These are phyloP conservation scores for Drosophila mettleri DNA, from an alignment of 2,888 invertebrate genomes.

Conservation along the genomic window DNA sequence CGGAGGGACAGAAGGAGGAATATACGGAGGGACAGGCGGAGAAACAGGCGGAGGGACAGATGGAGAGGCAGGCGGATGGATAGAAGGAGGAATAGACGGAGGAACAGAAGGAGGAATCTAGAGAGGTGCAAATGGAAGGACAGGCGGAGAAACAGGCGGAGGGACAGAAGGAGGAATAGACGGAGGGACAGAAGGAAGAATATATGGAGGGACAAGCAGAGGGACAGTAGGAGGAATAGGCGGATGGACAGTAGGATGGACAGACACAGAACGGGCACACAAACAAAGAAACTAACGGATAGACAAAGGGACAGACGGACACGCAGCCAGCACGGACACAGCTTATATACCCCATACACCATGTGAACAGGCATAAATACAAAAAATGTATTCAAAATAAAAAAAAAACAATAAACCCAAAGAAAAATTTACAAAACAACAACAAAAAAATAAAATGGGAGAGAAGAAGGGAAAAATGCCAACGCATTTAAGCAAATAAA, in stretches of 20 bases:
- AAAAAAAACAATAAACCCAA: slow-evolving; percentile 9
- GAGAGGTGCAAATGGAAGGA: too few species aligned
- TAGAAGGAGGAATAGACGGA: neutral
- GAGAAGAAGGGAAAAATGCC: slow-evolving; percentile 8
- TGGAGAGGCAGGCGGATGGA: neutral
- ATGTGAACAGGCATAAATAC: neutral
- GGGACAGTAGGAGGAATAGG: neutral
- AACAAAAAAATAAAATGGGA: neutral
- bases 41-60: neutral
- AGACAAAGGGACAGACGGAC: neutral
- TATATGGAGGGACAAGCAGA: too few species aligned
- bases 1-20: too few species aligned
- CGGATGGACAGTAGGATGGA: neutral
- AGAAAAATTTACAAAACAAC: slow-evolving; percentile 14
- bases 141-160: too few species aligned
- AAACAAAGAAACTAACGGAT: neutral
- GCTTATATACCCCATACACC: neutral
- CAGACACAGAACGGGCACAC: neutral
- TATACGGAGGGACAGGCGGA: too few species aligned
- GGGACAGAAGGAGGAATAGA: too few species aligned
- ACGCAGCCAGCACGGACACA: too few species aligned
- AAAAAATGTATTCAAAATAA: slow-evolving; percentile 14
- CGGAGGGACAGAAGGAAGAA: neutral
- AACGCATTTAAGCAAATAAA: slow-evolving; percentile 67
- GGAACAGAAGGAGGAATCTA: too few species aligned